Conservation (phyloP, 2,888 invertebrate species). For the Sinotaia quadrata region DNA sequence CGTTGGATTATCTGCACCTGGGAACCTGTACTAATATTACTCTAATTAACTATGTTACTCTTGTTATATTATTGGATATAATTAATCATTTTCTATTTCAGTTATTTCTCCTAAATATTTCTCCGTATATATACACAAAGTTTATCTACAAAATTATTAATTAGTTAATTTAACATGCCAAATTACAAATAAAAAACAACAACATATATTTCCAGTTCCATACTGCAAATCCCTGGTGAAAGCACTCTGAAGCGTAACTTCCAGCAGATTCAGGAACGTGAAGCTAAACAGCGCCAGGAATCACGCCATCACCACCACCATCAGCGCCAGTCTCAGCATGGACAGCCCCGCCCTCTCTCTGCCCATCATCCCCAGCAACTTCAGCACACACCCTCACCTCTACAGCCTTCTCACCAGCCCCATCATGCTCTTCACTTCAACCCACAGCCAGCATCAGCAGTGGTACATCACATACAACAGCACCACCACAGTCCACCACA, state of each 20-base stretch:
- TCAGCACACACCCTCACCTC: constrained; percentile 29
- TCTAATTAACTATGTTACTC: too few species aligned
- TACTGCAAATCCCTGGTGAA: constrained; percentile 91
- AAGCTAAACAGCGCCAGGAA: constrained; percentile 49
- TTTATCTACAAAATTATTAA: too few species aligned
- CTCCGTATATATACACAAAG: too few species aligned
- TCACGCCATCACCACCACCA: constrained; percentile 40
- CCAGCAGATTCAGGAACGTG: constrained; percentile 88
- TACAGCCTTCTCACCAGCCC: constrained; percentile 23
- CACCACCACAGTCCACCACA: constrained; percentile 76
- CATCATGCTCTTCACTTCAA: constrained; percentile 43
- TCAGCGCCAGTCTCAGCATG: constrained; percentile 76
- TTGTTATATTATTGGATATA: too few species aligned
- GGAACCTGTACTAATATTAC: too few species aligned
- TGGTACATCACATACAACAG: constrained; percentile 76
- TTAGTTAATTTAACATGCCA: too few species aligned
- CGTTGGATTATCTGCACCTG: too few species aligned
- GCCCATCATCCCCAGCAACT: constrained; percentile 40
- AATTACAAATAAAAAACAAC: too few species aligned
- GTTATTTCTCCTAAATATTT: too few species aligned
- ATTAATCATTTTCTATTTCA: too few species aligned
- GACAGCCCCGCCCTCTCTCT: constrained; percentile 40
- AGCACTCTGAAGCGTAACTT: constrained; percentile 97
- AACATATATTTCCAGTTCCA: constrained; percentile 81
- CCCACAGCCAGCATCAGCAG: constrained; percentile 40